Evolutionary conservation across 2,113 vertebrate species (phyloP), one percentile per base, ranked within the genome.

Genomic region (Pterophyllum scalare): DNA sequence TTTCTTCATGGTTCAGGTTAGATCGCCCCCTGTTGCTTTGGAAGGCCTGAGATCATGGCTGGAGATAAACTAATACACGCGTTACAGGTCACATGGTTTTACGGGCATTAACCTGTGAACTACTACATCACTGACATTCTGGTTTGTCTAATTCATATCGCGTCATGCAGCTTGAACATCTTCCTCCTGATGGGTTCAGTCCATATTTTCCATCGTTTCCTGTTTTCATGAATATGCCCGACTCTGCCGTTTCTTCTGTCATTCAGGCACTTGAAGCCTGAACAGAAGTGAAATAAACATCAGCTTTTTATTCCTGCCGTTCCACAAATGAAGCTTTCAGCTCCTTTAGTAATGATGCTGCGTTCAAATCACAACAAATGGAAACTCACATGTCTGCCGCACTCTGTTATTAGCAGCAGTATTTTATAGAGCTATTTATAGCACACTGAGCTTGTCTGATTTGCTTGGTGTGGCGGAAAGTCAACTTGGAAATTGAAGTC

Each of bases 381-480:
- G 78, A 86, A 89, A 83, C 43, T 79, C 12, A 15, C 15, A 19
- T 59, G 75, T 83, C 67, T 84, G 40, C 64, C 72, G 64, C 82
- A 54, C 46, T 85, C 85, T 91, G 79, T 90, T 86, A 90, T 93
- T 91, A 91, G 91, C 89, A 79, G 86, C 81, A 83, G 62, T 75
- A 38, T 65, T 89, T 79, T 76, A 84, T 82, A 5, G 31, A 88
- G 70, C 89, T 95, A 92, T 94, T 94, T 92, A 82, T 94, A 95
- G 88, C 4, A 38, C 76, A 15, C 11, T 46, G 86, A 91, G 90
- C 80, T 72, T 20, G 75, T 93, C 83, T 91, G 91, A 94, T 94
- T 85, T 85, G 88, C 93, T 94, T 91, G 80, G 85, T 89, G 90
- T 91, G 91, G 91, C 81, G 75, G 88, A 83, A 89, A 93, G 77